Percentiles rank a stretch among this genome's conserved stretches.
These are phyloP conservation scores for Cairina moschata DNA, from an alignment of 2,113 vertebrate genomes.

Conservation along the genomic window DNA sequence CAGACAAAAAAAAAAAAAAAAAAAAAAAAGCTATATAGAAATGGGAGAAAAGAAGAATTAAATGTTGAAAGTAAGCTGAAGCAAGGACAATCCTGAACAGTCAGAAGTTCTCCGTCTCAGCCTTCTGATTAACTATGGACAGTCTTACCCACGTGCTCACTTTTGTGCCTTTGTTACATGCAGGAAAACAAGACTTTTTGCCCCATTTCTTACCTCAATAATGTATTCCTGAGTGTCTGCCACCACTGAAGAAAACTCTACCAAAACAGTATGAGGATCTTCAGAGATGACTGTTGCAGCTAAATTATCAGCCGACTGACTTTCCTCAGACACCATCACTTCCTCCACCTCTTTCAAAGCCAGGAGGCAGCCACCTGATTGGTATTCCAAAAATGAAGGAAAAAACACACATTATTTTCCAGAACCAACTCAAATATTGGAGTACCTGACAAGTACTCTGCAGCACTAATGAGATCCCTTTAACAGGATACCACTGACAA, in stretches of 20 bases:
- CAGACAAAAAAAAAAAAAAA: background rate
- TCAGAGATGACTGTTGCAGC: constrained; percentile 84
- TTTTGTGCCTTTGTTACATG: accelerated
- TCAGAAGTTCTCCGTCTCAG: background rate
- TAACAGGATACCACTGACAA: background rate
- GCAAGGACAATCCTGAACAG: background rate
- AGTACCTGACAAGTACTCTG: accelerated
- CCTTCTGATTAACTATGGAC: background rate
- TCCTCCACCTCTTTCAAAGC: constrained; percentile 81
- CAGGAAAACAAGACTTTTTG: background rate
- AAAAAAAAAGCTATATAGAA: background rate
- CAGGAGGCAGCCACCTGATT: constrained; percentile 87
- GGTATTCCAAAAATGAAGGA: background rate
- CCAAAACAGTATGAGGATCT: constrained; percentile 92
- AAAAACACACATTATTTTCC: background rate
- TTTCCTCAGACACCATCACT: constrained; percentile 74
- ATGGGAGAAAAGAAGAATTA: background rate
- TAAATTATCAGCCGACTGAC: constrained; percentile 74
- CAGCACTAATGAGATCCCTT: background rate
- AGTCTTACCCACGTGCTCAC: background rate
- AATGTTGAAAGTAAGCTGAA: background rate
- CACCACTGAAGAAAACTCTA: constrained; percentile 97
- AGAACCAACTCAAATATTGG: background rate
- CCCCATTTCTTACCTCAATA: constrained; percentile 83
- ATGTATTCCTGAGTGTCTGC: constrained; percentile 99